phyloP scores from a whole-genome alignment of 2,888 invertebrate species.

The Hartigia nigra region DNA sequence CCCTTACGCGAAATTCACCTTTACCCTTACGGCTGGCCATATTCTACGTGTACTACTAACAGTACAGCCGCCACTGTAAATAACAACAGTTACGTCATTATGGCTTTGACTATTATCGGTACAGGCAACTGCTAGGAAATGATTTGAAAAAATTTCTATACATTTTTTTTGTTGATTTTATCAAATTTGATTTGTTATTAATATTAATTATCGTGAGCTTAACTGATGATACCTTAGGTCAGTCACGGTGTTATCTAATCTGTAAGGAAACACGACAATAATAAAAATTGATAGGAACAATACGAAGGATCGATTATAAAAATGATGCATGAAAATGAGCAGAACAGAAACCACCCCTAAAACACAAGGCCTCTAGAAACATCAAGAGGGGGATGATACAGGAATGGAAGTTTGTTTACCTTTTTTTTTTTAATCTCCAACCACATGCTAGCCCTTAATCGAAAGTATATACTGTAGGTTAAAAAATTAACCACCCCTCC shows the following conservation, averaged over 20 bases:
- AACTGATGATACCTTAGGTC: background rate
- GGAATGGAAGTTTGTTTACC: background rate
- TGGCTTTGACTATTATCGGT: background rate
- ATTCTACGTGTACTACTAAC: background rate
- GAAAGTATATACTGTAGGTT: background rate
- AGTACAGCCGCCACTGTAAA: background rate
- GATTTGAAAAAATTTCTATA: background rate
- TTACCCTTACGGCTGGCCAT: background rate
- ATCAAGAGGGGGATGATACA: background rate
- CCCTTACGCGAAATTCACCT: constrained; percentile 1
- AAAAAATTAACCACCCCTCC: background rate
- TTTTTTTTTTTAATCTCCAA: background rate
- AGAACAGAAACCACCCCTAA: too few species aligned
- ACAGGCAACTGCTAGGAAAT: background rate
- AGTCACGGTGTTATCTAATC: background rate
- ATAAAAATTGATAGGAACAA: background rate
- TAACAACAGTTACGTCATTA: background rate
- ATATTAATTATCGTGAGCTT: too few species aligned
- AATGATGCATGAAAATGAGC: background rate
- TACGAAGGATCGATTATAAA: background rate
- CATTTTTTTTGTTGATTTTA: background rate
- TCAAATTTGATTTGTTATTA: too few species aligned
- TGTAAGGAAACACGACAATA: background rate
- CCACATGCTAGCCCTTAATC: background rate
- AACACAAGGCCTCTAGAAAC: background rate